Evolutionary conservation across 2,888 invertebrate genomes (phyloP).

Genomic region (Nephrotoma flavescens): DNA sequence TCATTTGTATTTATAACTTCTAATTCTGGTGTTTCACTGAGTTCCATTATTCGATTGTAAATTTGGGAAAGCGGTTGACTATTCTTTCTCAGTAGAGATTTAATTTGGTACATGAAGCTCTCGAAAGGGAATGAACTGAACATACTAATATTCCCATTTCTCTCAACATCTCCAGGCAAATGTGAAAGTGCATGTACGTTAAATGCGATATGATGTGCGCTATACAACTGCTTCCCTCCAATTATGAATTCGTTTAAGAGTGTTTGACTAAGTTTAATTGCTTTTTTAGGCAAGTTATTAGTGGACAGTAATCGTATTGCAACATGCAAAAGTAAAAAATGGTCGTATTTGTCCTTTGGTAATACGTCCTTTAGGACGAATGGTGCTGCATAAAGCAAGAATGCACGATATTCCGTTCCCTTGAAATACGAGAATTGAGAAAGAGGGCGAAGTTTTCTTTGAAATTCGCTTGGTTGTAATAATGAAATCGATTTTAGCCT

Average conservation of each 20-base stretch:
- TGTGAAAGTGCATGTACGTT: slow-evolving; percentile 17
- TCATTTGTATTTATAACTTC: not conserved
- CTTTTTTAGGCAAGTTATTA: not conserved
- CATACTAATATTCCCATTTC: slow-evolving; percentile 12
- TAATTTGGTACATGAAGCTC: slow-evolving; percentile 13
- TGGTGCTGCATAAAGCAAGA: slow-evolving; percentile 15
- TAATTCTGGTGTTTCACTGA: slow-evolving; percentile 1
- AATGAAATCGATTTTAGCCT: slow-evolving; percentile 5
- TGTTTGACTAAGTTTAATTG: slow-evolving; percentile 5
- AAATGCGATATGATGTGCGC: slow-evolving; percentile 11
- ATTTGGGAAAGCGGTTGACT: slow-evolving; percentile 14
- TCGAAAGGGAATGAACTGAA: slow-evolving; percentile 16
- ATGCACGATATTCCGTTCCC: too few relatives aligned
- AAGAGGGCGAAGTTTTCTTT: slow-evolving; percentile 12
- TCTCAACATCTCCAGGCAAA: slow-evolving; percentile 13
- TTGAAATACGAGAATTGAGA: too few relatives aligned
- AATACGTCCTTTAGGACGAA: slow-evolving; percentile 13
- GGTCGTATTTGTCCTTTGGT: slow-evolving; percentile 10
- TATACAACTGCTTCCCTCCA: slow-evolving; percentile 13
- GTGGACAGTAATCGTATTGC: slow-evolving; percentile 15
- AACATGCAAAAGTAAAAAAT: slow-evolving; percentile 14
- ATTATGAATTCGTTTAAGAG: slow-evolving; percentile 15
- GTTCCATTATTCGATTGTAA: slow-evolving; percentile 11
- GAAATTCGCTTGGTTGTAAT: slow-evolving; percentile 14
- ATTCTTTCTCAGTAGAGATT: slow-evolving; percentile 11